Conservation (phyloP, 2,797 vertebrate genomes). For the Poeciliopsis gracilis region DNA sequence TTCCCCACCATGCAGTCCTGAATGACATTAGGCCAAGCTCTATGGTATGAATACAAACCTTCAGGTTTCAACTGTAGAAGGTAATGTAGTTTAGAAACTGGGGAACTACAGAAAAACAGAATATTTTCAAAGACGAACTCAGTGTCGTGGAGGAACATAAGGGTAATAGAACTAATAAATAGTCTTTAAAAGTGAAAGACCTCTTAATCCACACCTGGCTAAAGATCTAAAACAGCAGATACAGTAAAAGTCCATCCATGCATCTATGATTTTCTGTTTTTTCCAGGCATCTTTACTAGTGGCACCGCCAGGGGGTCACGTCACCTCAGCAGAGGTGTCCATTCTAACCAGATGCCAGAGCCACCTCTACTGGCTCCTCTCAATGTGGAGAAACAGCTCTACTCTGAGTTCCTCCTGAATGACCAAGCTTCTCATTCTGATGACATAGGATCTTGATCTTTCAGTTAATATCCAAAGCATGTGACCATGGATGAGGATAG, state of each 20-base stretch:
- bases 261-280: too few species aligned
- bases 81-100: not conserved
- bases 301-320: too few species aligned
- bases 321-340: too few species aligned
- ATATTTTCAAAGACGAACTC: not conserved
- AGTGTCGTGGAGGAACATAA: not conserved
- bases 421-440: too few species aligned
- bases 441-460: too few species aligned
- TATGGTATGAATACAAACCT: not conserved
- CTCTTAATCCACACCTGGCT: not conserved
- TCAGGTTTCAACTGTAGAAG: not conserved
- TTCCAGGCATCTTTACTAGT: too few species aligned
- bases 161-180: not conserved
- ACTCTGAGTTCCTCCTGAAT: too few species aligned
- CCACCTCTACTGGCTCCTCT: too few species aligned
- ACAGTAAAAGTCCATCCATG: not conserved
- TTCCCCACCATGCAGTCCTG: not conserved
- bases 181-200: not conserved
- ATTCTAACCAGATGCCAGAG: too few species aligned
- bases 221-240: not conserved
- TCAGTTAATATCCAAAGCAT: too few species aligned
- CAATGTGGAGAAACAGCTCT: too few species aligned
- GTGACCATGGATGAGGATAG: too few species aligned
- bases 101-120: not conserved
- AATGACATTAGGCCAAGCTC: not conserved